Percentiles rank a stretch among this genome's conserved stretches.
phyloP scores from a whole-genome alignment of 2,888 invertebrate species.

The Euzetes globulus region DNA sequence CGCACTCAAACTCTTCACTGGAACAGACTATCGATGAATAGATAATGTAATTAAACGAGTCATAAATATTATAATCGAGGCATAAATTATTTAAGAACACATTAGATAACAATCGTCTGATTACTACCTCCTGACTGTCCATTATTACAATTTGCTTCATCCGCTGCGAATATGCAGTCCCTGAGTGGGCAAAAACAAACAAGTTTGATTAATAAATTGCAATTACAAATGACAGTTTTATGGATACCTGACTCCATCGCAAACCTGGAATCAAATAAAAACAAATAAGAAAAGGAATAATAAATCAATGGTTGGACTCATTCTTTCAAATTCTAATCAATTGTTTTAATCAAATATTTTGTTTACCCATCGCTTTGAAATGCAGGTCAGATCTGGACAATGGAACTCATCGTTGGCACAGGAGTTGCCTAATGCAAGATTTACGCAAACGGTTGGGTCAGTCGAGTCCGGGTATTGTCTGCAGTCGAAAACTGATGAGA shows the following conservation, averaged over 20 bases:
- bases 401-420: constrained; percentile 40
- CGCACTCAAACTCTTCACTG: constrained; percentile 49
- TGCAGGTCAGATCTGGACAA: constrained; percentile 41
- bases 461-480: constrained; percentile 55
- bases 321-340: neutral
- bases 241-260: constrained; percentile 48
- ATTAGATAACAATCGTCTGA: neutral
- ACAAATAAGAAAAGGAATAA: neutral
- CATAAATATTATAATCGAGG: neutral
- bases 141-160: constrained; percentile 50
- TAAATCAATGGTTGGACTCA: neutral
- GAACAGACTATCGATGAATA: constrained; percentile 45
- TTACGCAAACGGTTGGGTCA: constrained; percentile 53
- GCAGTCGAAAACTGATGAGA: constrained; percentile 57
- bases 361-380: constrained; percentile 39
- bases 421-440: constrained; percentile 49
- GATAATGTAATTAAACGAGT: neutral
- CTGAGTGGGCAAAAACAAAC: constrained; percentile 39
- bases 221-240: neutral
- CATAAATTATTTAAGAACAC: neutral
- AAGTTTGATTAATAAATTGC: neutral
- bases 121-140: neutral
- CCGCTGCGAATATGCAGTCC: constrained; percentile 51
- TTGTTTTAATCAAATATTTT: too few species aligned
- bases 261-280: constrained; percentile 41